Evolutionary conservation across 2,888 invertebrate species (phyloP), one percentile per base, ranked within the genome.

Genomic region (Gibbula magus): DNA sequence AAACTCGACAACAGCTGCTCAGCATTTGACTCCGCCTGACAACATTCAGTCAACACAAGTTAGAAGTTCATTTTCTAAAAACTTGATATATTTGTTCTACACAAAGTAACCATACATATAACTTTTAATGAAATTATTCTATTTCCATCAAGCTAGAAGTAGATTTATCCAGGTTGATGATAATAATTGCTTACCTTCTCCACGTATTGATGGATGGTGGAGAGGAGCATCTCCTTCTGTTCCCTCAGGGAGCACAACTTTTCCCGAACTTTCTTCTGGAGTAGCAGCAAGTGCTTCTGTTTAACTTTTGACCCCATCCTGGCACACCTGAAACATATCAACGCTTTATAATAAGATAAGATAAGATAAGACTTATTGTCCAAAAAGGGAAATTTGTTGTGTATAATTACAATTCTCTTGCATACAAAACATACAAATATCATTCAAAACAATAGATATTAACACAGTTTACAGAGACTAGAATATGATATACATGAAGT

Each of bases 251-350:
- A 79, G 32, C 82, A 75, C 20, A 86, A 73, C 67, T 86, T 87
- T 74, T 88, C 85, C n/a, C 76, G 39, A 8, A 88, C 76, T 45
- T 84, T 83, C 75, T 86, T 81, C 45, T 82, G 82, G 8, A 88
- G 67, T n/a, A 52, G 22, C 51, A 51, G 22, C 66, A 67, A 18
- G n/a, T 76, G 76, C 54, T 67, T 66, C 29, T 78, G 81, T 61
- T 83, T 84, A n/a, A 73, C 79, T 56, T 83, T 84, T 1, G 83
- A 83, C 13, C 85, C 79, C 86, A 86, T 85, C 18, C 79, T 82
- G 53, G 39, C 20, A 16, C 7, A 56, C 25, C 56, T 56, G 13
- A 8, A 25, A n/a, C 56, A 13, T 52, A 52, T 13, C 18, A 13
- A 52, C 18, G 10, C 10, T 18, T 52, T 52, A 18, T 52, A 18